Percentiles rank a stretch among this genome's conserved stretches.
phyloP scores from a whole-genome alignment of 2,888 invertebrate genomes.

The Cephus runcator region DNA sequence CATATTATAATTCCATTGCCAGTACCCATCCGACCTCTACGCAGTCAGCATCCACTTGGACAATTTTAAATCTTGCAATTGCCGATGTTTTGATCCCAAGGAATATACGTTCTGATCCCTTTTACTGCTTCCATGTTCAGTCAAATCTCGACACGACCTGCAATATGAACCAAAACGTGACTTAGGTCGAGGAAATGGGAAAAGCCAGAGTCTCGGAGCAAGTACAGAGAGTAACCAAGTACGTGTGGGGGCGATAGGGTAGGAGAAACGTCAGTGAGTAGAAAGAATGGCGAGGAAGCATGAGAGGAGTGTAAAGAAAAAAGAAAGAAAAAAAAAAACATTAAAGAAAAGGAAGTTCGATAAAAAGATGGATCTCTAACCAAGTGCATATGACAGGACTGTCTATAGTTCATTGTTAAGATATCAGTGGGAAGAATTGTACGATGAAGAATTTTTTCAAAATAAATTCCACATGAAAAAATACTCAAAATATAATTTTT shows the following conservation, averaged over 20 bases:
- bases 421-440: neutral
- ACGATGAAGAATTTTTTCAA: neutral
- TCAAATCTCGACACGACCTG: neutral
- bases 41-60: neutral
- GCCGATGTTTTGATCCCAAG: neutral
- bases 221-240: neutral
- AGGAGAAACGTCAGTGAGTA: neutral
- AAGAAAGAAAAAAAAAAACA: neutral
- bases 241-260: neutral
- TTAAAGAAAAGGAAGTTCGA: neutral
- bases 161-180: neutral
- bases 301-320: neutral
- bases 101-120: neutral
- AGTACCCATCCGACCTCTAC: neutral
- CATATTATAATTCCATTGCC: neutral
- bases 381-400: neutral
- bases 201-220: neutral
- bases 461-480: neutral
- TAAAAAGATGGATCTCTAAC: neutral
- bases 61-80: neutral
- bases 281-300: neutral
- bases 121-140: neutral
- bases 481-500: too few relatives aligned
- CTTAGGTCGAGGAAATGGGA: neutral
- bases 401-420: neutral